Evolutionary conservation across 2,113 vertebrate genomes (phyloP).

Genomic region (Chauna torquata): DNA sequence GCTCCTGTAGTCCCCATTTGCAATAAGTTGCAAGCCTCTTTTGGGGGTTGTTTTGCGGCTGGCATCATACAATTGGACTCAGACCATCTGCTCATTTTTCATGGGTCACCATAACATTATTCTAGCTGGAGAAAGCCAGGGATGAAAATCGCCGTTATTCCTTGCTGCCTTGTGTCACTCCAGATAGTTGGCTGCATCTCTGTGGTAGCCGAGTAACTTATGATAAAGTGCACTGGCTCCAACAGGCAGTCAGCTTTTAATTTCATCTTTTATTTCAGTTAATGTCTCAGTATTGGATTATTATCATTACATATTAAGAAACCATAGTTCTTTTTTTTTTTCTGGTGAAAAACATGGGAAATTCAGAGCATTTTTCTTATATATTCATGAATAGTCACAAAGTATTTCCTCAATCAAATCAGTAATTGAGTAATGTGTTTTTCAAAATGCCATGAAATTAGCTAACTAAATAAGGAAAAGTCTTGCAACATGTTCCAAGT

Average conservation of each 20-base stretch:
- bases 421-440: slow-evolving; percentile 11
- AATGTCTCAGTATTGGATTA: not conserved
- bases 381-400: not conserved
- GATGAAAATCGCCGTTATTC: slow-evolving; percentile 49
- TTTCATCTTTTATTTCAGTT: not conserved
- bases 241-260: not conserved
- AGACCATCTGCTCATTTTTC: not conserved
- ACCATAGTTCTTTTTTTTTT: not conserved
- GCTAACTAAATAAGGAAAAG: not conserved
- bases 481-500: not conserved
- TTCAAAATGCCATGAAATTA: slow-evolving; percentile 26
- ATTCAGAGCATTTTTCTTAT: not conserved
- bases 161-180: slow-evolving; percentile 9
- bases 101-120: not conserved
- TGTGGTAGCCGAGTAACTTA: not conserved
- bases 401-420: not conserved
- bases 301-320: not conserved
- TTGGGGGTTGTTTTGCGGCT: not conserved
- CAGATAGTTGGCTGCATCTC: not conserved
- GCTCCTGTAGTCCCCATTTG: not conserved
- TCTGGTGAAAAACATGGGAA: not conserved
- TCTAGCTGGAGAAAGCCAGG: not conserved
- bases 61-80: not conserved
- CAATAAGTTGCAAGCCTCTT: not conserved
- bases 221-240: not conserved